Evolutionary conservation across 35 echinoderm and acorn worm species (phyloP).

Genomic region (Ophioderma brevispina): DNA sequence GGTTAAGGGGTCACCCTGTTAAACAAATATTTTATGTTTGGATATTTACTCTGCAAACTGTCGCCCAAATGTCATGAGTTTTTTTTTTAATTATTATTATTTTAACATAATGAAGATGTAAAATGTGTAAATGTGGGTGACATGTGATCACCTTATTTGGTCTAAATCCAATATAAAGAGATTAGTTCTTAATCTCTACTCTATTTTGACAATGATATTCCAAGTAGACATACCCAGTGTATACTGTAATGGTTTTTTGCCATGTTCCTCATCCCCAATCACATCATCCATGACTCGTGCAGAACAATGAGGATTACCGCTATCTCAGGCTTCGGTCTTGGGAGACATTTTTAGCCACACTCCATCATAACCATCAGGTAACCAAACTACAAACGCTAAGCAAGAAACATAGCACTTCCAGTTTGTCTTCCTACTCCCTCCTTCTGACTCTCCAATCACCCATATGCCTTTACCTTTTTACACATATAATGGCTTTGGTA

Average conservation of each 20-base stretch:
- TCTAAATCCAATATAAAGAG: no score
- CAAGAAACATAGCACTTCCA: neutral
- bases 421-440: neutral
- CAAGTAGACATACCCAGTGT: neutral
- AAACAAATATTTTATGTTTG: no score
- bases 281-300: neutral
- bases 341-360: conserved; percentile 7
- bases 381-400: neutral
- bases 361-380: neutral
- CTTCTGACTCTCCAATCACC: neutral
- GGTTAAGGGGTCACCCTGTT: no score
- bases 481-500: neutral
- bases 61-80: no score
- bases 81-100: no score
- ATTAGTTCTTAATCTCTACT: no score
- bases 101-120: no score
- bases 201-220: no score
- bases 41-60: no score
- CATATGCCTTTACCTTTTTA: neutral
- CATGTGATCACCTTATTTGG: no score
- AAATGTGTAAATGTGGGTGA: no score
- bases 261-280: neutral
- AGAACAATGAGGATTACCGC: conserved; percentile 9
- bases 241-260: neutral
- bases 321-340: neutral